Evolutionary conservation across 23 tunicate genomes (phyloP).

Genomic region (Ascidia mentula): DNA sequence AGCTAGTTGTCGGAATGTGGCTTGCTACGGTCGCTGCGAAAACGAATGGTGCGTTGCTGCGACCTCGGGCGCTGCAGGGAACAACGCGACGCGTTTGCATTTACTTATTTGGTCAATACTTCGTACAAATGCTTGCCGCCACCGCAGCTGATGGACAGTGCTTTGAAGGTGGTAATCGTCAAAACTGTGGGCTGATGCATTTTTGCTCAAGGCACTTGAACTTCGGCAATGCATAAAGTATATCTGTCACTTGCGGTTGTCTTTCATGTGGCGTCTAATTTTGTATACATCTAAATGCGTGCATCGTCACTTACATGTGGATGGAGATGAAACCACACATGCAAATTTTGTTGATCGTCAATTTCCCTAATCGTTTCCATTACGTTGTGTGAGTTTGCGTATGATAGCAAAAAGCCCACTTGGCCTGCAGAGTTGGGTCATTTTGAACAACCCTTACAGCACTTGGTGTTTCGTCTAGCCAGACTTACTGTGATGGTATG

Average conservation of each 20-base stretch:
- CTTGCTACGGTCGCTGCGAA: neutral
- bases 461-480: neutral
- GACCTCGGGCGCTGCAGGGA: slow-evolving; percentile 7
- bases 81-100: slow-evolving; percentile 6
- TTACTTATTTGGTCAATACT: slow-evolving; percentile 7
- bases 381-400: no score
- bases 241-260: no score
- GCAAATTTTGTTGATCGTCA: no score
- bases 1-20: no score
- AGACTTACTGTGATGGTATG: neutral
- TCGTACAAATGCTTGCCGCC: neutral
- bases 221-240: no score
- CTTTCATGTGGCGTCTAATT: no score
- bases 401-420: slow-evolving; percentile 12
- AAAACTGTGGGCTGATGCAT: neutral
- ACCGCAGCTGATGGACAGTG: slow-evolving; percentile 10
- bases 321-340: no score
- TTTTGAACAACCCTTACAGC: slow-evolving; percentile 6
- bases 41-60: neutral
- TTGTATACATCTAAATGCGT: no score
- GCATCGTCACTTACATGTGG: no score
- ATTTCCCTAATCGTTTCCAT: no score
- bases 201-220: no score
- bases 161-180: neutral
- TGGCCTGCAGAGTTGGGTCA: slow-evolving; percentile 8